Base-by-base conservation (phyloP, 2,888 invertebrate species). In the Bellardia bayeri region DNA sequence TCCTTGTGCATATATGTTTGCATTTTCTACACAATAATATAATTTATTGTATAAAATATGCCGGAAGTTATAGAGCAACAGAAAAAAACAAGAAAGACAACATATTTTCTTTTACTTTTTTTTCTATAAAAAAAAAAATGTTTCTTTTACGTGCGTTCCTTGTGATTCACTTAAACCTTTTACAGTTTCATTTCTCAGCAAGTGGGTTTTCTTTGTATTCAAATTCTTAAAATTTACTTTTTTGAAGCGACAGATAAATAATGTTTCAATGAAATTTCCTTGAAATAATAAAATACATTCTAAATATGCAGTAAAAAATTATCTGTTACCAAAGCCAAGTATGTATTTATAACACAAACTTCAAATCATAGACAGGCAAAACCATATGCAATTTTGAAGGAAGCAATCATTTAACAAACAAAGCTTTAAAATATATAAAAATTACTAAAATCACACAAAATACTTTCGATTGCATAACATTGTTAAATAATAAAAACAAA, bases 61-160 rank as follows among this genome's bases (percentile, higher is more conserved):
- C 68, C 82, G 75, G 82, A 75, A 75, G 75, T 68, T 58, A 49
- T 42, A 42, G 9, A 37, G 5, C 9, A 75, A 23, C 58, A 49
- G 6, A 37, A 37, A 33, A 37, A 37, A 23, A 23, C 23, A 23
- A 2, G 30, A 23, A 76, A 42, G n/a, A n/a, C n/a, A 54, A 51
- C 51, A 33, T 69, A 51, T 40, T 63, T 69, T 30, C 5, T 4
- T 11, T 4, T 14, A 4, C 5, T 5, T 37, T 37, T 37, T 37
- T 49, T n/a, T 49, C 3, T 3, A 33, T 3, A 33, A 37, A 37
- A 37, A 37, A 37, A 37, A 37, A 37, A 6, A 37, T 37, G 40
- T 13, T 1, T 23, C 37, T 37, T n/a, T 37, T 61, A 30, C 14
- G 30, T 49, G 8, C 13, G 40, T 23, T 51, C 14, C 51, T 33